Conservation (phyloP, 92 coral and sea anemone genomes). For the Parazoanthus swiftii region DNA sequence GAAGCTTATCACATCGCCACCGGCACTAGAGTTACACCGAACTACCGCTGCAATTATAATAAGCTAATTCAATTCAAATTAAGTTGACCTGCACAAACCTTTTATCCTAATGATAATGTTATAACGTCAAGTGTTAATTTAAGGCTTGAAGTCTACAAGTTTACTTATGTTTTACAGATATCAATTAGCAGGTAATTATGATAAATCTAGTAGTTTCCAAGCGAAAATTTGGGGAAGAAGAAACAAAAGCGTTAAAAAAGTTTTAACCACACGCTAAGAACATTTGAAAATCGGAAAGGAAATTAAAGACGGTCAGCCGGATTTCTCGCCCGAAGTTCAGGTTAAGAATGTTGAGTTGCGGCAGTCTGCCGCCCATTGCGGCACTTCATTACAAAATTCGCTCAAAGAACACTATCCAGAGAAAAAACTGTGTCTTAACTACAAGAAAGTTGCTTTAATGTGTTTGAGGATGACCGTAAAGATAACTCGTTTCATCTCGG, state of each 20-base stretch:
- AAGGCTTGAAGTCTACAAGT: neutral
- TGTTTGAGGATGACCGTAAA: too few relatives aligned
- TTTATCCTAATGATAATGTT: neutral
- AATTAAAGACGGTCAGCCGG: neutral
- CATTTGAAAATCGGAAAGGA: neutral
- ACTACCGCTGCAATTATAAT: neutral
- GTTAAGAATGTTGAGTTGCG: neutral
- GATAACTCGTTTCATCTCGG: neutral
- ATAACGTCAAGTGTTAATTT: too few relatives aligned
- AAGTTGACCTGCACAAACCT: too few relatives aligned
- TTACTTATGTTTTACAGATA: too few relatives aligned
- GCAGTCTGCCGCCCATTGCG: neutral
- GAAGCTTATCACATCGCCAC: too few relatives aligned
- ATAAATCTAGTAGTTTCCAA: neutral
- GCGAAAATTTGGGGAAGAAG: neutral
- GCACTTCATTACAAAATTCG: neutral
- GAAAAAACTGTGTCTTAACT: too few relatives aligned
- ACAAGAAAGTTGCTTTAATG: too few relatives aligned
- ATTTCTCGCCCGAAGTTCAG: neutral
- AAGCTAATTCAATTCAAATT: neutral
- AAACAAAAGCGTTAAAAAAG: neutral
- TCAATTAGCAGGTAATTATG: neutral
- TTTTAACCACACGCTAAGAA: neutral
- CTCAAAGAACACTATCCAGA: neutral
- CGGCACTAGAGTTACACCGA: neutral